These are phyloP conservation scores for Zosterops hypoxanthus DNA, from an alignment of 2,113 vertebrate species.

Conservation along the genomic window DNA sequence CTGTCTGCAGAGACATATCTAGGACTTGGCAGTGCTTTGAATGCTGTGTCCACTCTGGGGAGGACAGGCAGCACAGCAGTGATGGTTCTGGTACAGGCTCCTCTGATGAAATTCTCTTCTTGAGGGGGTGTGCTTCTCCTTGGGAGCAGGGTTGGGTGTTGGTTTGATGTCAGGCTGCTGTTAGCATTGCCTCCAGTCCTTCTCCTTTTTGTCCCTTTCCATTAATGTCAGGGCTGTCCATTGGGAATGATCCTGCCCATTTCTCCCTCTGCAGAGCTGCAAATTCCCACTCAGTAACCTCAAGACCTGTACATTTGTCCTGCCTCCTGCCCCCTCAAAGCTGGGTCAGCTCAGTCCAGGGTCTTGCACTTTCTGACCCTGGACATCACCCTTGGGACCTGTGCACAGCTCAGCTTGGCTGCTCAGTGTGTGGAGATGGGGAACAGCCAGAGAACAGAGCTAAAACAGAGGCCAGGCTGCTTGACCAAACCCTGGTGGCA, in stretches of 20 bases:
- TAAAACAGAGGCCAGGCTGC: background rate
- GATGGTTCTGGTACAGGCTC: background rate
- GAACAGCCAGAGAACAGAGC: background rate
- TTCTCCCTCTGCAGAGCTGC: background rate
- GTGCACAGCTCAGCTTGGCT: background rate
- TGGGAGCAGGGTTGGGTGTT: background rate
- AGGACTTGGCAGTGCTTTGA: background rate
- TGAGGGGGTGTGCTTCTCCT: background rate
- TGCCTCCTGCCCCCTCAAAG: background rate
- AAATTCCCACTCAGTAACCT: background rate
- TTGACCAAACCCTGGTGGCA: background rate
- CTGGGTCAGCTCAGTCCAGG: background rate
- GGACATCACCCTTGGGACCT: background rate
- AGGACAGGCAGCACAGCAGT: background rate
- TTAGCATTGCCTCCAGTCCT: background rate
- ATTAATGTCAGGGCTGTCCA: background rate
- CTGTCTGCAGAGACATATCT: background rate
- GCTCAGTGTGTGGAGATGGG: background rate
- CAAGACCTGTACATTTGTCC: background rate
- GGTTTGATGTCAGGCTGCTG: background rate
- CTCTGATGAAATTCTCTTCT: background rate
- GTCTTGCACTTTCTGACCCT: background rate
- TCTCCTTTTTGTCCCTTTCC: background rate
- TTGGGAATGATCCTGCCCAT: background rate
- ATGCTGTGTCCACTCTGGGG: rapidly evolving